These are phyloP conservation scores for Spodoptera picta DNA, from an alignment of 2,888 invertebrate genomes.

Conservation along the genomic window DNA sequence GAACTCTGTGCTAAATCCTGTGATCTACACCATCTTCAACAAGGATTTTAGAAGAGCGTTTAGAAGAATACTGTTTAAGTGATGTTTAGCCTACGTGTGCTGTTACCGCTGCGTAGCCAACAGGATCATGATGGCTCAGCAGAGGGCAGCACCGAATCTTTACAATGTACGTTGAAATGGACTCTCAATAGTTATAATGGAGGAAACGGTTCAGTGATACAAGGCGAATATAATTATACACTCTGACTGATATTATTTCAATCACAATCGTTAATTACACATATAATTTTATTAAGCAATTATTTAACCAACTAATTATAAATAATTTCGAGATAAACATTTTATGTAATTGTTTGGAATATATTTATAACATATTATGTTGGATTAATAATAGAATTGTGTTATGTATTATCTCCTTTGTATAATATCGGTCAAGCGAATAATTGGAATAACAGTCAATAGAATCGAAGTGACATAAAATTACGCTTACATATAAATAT, in stretches of 20 bases:
- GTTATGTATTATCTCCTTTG: background rate
- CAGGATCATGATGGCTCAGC: conserved; percentile 89
- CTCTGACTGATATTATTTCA: conserved; percentile 36
- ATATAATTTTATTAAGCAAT: background rate
- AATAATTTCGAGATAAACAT: background rate
- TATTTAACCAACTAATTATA: conserved; percentile 30
- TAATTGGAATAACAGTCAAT: conserved; percentile 23
- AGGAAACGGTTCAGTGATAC: conserved; percentile 38
- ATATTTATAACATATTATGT: background rate
- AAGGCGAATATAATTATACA: background rate
- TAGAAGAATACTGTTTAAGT: conserved; percentile 98
- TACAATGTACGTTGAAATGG: conserved; percentile 83
- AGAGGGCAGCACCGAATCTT: conserved; percentile 90
- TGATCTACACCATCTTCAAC: conserved; percentile 99
- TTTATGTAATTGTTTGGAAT: conserved; percentile 15
- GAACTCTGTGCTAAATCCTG: conserved; percentile 98
- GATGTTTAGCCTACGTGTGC: conserved; percentile 96
- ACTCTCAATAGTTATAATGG: conserved; percentile 43
- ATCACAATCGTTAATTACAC: background rate
- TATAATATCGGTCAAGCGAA: conserved; percentile 36
- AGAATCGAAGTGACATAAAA: conserved; percentile 40
- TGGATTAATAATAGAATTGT: background rate
- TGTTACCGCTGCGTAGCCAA: conserved; percentile 93
- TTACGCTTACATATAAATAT: conserved; percentile 47
- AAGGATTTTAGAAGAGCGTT: conserved; percentile 99